Evolutionary conservation across 2,113 vertebrate species (phyloP).

Genomic region (human): DNA sequence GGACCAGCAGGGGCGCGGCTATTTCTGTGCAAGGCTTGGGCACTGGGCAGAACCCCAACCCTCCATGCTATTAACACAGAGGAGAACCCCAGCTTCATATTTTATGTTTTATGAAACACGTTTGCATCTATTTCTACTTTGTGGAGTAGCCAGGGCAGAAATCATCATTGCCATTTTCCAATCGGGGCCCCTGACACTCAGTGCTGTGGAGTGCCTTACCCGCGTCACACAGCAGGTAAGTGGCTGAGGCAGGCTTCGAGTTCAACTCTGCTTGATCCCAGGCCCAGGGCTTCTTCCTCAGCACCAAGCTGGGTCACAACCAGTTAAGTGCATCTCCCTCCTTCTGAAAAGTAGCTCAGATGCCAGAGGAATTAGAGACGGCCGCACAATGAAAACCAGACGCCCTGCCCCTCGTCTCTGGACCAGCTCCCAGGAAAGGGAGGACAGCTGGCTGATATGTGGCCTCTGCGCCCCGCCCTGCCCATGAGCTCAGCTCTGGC

Average conservation of each 20-base stretch:
- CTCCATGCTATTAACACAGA: rapidly evolving
- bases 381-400: constrained; percentile 36
- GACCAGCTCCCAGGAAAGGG: constrained; percentile 4
- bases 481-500: constrained; percentile 55
- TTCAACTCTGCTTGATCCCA: neutral
- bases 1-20: neutral
- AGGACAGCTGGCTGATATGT: neutral
- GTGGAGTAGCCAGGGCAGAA: neutral
- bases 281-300: rapidly evolving
- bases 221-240: rapidly evolving
- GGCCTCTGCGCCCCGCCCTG: neutral
- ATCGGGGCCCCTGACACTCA: rapidly evolving
- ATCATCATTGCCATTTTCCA: neutral
- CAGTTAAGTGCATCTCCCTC: neutral
- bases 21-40: neutral
- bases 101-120: neutral
- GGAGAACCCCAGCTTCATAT: neutral
- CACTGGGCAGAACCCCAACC: neutral
- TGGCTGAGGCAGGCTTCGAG: rapidly evolving
- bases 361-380: constrained; percentile 45
- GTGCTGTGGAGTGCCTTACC: neutral
- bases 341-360: constrained; percentile 26
- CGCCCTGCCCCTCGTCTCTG: neutral
- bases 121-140: neutral
- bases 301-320: neutral